Base-by-base conservation (phyloP, 2,113 vertebrate genomes). In the Oreochromis niloticus region DNA sequence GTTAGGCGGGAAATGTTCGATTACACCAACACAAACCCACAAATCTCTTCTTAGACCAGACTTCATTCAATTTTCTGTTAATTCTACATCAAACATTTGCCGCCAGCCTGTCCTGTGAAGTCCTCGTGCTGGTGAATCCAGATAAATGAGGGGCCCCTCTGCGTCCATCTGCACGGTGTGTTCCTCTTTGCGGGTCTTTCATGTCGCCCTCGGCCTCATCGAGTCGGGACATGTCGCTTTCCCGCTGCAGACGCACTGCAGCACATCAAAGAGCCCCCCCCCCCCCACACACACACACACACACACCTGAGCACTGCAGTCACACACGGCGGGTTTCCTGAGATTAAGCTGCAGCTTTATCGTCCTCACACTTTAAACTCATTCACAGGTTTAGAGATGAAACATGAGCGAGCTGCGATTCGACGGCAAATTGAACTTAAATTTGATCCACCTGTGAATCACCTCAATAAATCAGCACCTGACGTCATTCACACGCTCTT, bases 161-260 rank as follows among this genome's bases (percentile, higher is more conserved):
- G 5, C 7, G 9, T 56, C 85, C 48, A 61, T 68, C 82, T 59
- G 83, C 80, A 88, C n/a, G 12, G 11, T 13, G n/a, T n/a, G 19
- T 24, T 81, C 75, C 56, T 59, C 86, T 79, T 12, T 75, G 71
- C 17, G 66, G 66, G n/a, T 63, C 83, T 80, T 84, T 85, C 85
- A 88, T 63, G 89, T 87, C 79, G 55, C 27, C 41, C 16, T 80
- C 39, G 27, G 30, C 56, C 81, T 63, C 54, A 56, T 88, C 96
- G 54, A 84, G 95, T 91, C 34, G 4, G 90, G 89, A 93, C 95
- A 90, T 66, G 95, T 83, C 84, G 34, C 48, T 84, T 92, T 95
- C 94, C 94, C 90, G 85, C 66, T 16, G 39, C 66, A 73, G 66
- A 73, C 13, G 2, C 9, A 3, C 87, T 54, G 57, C 85, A 91